These are phyloP conservation scores for Miltochrista miniata DNA, from an alignment of 2,888 invertebrate genomes.

Conservation along the genomic window DNA sequence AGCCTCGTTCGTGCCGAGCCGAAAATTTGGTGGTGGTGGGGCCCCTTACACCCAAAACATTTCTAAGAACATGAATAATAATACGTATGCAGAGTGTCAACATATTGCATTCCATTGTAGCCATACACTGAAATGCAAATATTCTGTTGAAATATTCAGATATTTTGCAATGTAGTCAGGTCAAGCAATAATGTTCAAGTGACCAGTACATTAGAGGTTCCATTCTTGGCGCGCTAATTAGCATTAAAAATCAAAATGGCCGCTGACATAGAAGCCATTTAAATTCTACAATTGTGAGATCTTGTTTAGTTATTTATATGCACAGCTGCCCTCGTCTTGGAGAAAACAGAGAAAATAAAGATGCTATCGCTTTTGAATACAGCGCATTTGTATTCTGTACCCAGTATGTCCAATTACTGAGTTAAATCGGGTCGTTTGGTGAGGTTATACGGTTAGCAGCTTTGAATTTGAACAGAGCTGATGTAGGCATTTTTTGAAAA, in stretches of 20 bases:
- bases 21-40: too few relatives aligned
- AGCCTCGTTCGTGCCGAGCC: too few relatives aligned
- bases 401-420: conserved; percentile 25
- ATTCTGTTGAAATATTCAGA: not conserved
- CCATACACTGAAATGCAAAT: not conserved
- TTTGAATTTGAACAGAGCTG: too few relatives aligned
- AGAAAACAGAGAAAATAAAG: conserved; percentile 41
- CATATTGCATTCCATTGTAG: too few relatives aligned
- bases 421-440: conserved; percentile 1
- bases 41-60: too few relatives aligned
- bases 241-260: conserved; percentile 16
- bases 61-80: too few relatives aligned
- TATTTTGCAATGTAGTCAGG: not conserved
- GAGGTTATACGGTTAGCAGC: not conserved
- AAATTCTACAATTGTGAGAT: conserved; percentile 24
- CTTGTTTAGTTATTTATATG: conserved; percentile 17
- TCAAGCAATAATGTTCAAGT: not conserved
- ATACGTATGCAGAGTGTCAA: too few relatives aligned
- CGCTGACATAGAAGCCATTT: conserved; percentile 21
- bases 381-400: conserved; percentile 33
- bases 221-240: conserved; percentile 10
- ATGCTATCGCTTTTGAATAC: conserved; percentile 25
- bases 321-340: conserved; percentile 15
- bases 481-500: too few relatives aligned
- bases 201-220: not conserved